Evolutionary conservation across 2,113 vertebrate genomes (phyloP), one percentile per base, ranked within the genome.

Genomic region (Scalopus aquaticus): DNA sequence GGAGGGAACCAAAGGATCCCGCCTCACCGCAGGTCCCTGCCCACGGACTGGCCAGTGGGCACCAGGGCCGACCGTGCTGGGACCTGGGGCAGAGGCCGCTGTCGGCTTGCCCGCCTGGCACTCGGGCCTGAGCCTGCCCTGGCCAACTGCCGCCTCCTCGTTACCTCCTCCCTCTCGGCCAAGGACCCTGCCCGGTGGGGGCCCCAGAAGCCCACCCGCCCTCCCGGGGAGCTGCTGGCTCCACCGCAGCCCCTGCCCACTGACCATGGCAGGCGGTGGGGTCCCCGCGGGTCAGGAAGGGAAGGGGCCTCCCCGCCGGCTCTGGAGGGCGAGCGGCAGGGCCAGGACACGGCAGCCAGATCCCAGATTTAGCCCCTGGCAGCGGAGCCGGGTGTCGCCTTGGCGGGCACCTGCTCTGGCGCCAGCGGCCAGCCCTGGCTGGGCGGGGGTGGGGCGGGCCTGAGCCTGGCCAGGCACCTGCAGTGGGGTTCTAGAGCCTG

Each of bases 321-420:
- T 2, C 93, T 5, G 32, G 91, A 94, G 70, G 80, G 54, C 49
- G 42, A 96, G 83, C 95, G 95, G 82, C 81, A 67, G 51, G 39
- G 91, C 81, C 88, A 79, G 86, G 19, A 83, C 54, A 46, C 62
- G n/a, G 39, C 74, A 67, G 90, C 91, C 91, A 97, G 91, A 15
- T 90, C 93, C 96, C 96, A 96, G 95, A 96, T 97, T 96, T 97
- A 97, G 97, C 88, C 87, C 60, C 96, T 97, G 97, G 96, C 97
- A 94, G 79, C 67, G 20, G 39, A 89, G 83, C 58, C 42, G 30
- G 11, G 60, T 82, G 44, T 70, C 70, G 76, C 49, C 74, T 7
- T 37, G 72, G 83, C 81, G 9, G 94, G 76, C 72, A 54, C 6
- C 39, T 58, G 60, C 64, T 93, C 64, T 0, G 2, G 58, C 92